Conservation (phyloP, 1,140 invertebrate genomes). For the Ericerus pela region DNA sequence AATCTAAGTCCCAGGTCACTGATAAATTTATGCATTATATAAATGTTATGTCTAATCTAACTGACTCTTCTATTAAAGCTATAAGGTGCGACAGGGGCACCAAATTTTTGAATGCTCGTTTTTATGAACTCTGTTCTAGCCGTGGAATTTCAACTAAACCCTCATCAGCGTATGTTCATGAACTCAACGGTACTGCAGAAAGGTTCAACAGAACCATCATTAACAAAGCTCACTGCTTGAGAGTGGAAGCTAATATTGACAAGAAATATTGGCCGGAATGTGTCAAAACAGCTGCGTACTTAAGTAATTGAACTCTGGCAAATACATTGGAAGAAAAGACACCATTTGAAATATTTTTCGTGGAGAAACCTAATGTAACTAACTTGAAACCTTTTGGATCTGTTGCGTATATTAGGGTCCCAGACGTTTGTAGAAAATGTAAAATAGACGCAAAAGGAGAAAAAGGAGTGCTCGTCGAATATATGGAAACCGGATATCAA, state of each 20-base stretch:
- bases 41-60: not conserved
- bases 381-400: conserved; percentile 19
- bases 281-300: conserved; percentile 16
- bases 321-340: conserved; percentile 1
- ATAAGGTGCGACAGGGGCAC: conserved; percentile 17
- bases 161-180: not conserved
- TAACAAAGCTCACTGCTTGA: conserved; percentile 16
- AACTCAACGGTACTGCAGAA: conserved; percentile 15
- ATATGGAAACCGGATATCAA: no score
- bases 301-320: conserved; percentile 16
- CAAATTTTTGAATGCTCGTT: conserved; percentile 14
- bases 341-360: not conserved
- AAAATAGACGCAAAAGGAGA: no score
- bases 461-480: no score
- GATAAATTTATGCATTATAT: conserved; percentile 21
- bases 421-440: no score
- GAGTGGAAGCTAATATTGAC: conserved; percentile 14
- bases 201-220: conserved; percentile 18
- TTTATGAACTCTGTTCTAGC: not conserved
- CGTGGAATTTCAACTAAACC: conserved; percentile 1
- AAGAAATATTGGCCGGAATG: conserved; percentile 18
- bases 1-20: conserved; percentile 23
- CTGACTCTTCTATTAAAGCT: conserved; percentile 2
- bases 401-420: conserved; percentile 21
- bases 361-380: not conserved